These are phyloP conservation scores for Ptychodera flava DNA, from an alignment of 35 echinoderm and acorn worm genomes.

Conservation along the genomic window DNA sequence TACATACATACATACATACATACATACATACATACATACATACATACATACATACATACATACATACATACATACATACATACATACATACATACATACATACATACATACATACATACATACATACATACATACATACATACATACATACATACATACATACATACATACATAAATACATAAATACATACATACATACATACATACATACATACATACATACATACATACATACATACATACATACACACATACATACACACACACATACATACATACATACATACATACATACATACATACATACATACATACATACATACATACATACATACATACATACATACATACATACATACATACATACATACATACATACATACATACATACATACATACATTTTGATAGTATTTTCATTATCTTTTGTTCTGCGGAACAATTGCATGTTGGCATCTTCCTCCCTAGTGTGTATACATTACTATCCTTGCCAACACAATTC, in stretches of 20 bases:
- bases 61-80: neutral
- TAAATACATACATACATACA: neutral
- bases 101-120: slow-evolving; percentile 2
- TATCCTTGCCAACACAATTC: too few species aligned
- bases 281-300: neutral
- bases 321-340: slow-evolving; percentile 2
- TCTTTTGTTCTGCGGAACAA: too few species aligned
- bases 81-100: neutral
- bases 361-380: slow-evolving; percentile 2
- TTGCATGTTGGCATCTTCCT: too few species aligned
- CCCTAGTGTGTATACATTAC: too few species aligned
- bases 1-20: neutral
- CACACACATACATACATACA: neutral
- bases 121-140: slow-evolving; percentile 2
- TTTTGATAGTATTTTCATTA: too few species aligned
- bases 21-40: slow-evolving; percentile 2
- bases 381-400: neutral
- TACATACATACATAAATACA: neutral
- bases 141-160: slow-evolving; percentile 2
- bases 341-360: slow-evolving; percentile 2
- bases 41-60: slow-evolving; percentile 2
- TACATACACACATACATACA: neutral
- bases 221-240: slow-evolving; percentile 2
- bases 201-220: neutral
- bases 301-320: neutral